These are phyloP conservation scores for Amitus sp. DNA, from an alignment of 2,888 invertebrate genomes.

Conservation along the genomic window DNA sequence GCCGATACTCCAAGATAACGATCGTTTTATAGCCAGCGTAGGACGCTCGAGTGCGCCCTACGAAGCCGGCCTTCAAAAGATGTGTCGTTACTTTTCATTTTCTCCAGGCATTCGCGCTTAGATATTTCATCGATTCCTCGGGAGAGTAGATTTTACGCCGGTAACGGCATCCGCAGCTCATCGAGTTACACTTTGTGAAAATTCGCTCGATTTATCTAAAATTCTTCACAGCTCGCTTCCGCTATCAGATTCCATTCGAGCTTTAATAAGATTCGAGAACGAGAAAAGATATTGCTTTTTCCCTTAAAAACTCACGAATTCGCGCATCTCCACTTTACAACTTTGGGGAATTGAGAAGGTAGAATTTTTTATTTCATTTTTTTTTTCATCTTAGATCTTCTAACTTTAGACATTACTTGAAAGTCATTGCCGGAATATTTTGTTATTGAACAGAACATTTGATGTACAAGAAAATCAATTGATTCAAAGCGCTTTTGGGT, in stretches of 20 bases:
- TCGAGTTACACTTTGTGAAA: conserved; percentile 40
- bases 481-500: no score
- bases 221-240: conserved; percentile 54
- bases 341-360: no score
- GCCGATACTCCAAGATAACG: no score
- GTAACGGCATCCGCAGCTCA: conserved; percentile 41
- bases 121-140: conserved; percentile 31
- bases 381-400: no score
- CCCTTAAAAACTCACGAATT: no score
- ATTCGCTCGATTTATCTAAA: conserved; percentile 45
- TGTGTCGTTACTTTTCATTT: conserved; percentile 26
- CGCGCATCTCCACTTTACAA: no score
- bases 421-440: no score
- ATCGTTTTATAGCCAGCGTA: conserved; percentile 7
- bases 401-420: no score
- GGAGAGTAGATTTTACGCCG: conserved; percentile 33
- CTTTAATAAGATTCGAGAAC: conserved; percentile 46
- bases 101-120: conserved; percentile 12
- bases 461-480: no score
- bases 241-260: conserved; percentile 47
- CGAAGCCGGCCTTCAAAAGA: conserved; percentile 16
- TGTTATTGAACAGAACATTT: no score
- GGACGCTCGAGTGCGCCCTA: conserved; percentile 11
- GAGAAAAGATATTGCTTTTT: conserved; percentile 24
- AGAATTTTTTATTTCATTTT: no score